Evolutionary conservation across 1,140 invertebrate species (phyloP).

Genomic region (Vanessa atalanta): DNA sequence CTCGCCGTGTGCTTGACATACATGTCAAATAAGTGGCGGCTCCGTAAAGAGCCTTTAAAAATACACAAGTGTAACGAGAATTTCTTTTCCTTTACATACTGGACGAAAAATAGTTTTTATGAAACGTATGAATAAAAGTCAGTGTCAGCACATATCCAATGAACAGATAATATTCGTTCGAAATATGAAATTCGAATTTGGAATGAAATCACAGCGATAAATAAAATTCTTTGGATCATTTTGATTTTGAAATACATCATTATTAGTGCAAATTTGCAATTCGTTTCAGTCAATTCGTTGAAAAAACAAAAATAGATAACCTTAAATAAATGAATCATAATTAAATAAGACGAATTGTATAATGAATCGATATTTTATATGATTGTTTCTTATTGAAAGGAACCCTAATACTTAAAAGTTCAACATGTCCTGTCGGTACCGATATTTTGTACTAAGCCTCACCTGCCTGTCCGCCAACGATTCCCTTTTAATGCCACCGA

Average conservation of each 20-base stretch:
- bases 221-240: too few species aligned
- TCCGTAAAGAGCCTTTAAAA: slow-evolving; percentile 14
- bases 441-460: slow-evolving; percentile 36
- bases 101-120: neutral
- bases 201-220: neutral
- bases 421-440: slow-evolving; percentile 15
- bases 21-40: slow-evolving; percentile 23
- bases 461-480: slow-evolving; percentile 40
- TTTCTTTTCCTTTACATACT: neutral
- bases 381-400: neutral
- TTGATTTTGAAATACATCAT: too few species aligned
- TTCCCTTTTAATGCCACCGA: slow-evolving; percentile 45
- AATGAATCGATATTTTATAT: neutral
- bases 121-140: neutral
- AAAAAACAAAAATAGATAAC: too few species aligned
- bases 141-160: too few species aligned
- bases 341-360: too few species aligned
- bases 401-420: slow-evolving; percentile 22
- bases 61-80: slow-evolving; percentile 9
- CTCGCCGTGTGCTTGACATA: slow-evolving; percentile 23
- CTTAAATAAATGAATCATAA: too few species aligned
- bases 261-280: too few species aligned
- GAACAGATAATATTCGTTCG: too few species aligned
- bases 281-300: too few species aligned
- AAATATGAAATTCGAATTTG: neutral